phyloP scores from a whole-genome alignment of 2,113 vertebrate species.

The Prunella fulvescens region DNA sequence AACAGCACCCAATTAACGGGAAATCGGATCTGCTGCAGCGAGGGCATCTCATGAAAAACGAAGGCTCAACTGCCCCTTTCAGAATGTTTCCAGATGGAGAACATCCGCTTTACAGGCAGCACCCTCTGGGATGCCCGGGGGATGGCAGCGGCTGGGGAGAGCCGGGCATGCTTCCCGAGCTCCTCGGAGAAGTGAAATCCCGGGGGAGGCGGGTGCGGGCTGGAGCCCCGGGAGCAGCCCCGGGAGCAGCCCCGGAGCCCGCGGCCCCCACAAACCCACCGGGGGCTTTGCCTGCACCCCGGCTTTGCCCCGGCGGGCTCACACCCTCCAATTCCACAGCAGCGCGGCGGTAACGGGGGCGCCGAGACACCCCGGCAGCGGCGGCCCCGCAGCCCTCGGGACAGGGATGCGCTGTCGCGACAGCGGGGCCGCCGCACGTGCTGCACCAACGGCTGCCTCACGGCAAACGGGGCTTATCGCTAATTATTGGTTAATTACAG shows the following conservation, averaged over 20 bases:
- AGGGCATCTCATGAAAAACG: constrained; percentile 4
- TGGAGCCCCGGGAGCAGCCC: neutral
- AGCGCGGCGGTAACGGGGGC: too few relatives aligned
- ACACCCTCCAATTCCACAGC: too few relatives aligned
- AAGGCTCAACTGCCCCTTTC: neutral
- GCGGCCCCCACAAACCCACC: fast-evolving
- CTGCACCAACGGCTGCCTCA: fast-evolving
- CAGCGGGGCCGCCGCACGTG: neutral
- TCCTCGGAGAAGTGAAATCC: neutral
- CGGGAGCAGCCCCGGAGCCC: too few relatives aligned
- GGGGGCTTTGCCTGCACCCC: too few relatives aligned
- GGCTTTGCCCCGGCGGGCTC: neutral
- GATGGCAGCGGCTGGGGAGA: neutral
- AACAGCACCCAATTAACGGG: constrained; percentile 65
- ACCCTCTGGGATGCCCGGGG: neutral
- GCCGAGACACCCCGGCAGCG: fast-evolving
- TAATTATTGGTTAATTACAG: neutral
- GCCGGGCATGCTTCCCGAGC: neutral
- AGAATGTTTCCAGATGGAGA: constrained; percentile 31
- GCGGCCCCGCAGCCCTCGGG: too few relatives aligned
- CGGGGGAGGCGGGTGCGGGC: neutral
- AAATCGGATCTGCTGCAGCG: neutral
- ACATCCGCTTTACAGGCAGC: neutral
- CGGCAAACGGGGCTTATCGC: too few relatives aligned
- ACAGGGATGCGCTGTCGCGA: neutral